A percentile compares a stretch with the other conserved stretches of the same genome.
Conservation (phyloP, 1,140 invertebrate species). For the Probaryconus sp. region DNA sequence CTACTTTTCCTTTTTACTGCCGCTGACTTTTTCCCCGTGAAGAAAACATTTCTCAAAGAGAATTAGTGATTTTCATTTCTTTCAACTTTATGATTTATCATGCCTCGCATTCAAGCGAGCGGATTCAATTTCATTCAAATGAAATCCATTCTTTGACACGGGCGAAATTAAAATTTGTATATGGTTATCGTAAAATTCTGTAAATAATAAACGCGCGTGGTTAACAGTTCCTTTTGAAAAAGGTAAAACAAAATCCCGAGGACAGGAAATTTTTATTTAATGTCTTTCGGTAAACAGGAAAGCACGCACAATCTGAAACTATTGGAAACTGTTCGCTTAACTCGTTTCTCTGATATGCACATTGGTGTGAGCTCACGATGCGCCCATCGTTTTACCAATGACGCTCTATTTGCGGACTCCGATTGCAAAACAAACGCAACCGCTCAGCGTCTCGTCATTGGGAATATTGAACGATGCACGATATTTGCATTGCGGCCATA, state of each 20-base stretch:
- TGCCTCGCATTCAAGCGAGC: too few species aligned
- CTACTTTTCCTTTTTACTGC: not conserved
- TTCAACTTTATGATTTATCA: too few species aligned
- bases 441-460: slow-evolving; percentile 32
- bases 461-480: slow-evolving; percentile 42
- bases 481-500: slow-evolving; percentile 50
- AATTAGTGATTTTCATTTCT: too few species aligned
- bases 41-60: too few species aligned
- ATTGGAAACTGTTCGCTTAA: slow-evolving; percentile 18
- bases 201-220: too few species aligned
- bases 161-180: too few species aligned
- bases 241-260: too few species aligned
- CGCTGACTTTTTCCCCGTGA: too few species aligned
- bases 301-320: slow-evolving; percentile 22
- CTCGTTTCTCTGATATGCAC: slow-evolving; percentile 11
- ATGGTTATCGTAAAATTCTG: too few species aligned
- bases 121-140: too few species aligned
- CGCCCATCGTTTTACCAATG: slow-evolving; percentile 19
- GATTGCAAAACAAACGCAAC: slow-evolving; percentile 55
- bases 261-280: slow-evolving; percentile 33
- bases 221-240: too few species aligned
- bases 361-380: slow-evolving; percentile 17
- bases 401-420: slow-evolving; percentile 51
- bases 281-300: slow-evolving; percentile 20
- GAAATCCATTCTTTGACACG: too few species aligned